Conservation (phyloP, 2,888 invertebrate genomes). For the Catocala sponsa region DNA sequence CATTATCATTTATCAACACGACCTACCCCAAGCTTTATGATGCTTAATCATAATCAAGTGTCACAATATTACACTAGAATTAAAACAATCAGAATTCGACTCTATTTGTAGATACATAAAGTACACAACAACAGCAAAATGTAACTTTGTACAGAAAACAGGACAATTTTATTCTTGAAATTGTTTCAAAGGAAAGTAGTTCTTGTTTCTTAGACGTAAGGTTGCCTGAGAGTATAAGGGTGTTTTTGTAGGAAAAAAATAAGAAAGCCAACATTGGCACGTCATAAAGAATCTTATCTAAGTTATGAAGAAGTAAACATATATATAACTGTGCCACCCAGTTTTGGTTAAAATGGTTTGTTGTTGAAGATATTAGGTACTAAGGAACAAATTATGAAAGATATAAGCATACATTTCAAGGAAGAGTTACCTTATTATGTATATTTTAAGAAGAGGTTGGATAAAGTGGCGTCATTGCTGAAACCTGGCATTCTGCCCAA, state of each 20-base stretch:
- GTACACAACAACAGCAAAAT: not conserved
- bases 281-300: constrained; percentile 35
- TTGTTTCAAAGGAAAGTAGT: constrained; percentile 2
- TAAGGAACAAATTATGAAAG: not conserved
- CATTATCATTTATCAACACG: constrained; percentile 48
- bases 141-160: constrained; percentile 5
- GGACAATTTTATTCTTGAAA: not conserved
- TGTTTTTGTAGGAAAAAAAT: constrained; percentile 13
- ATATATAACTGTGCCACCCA: constrained; percentile 21
- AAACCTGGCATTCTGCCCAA: too few species aligned
- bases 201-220: not conserved
- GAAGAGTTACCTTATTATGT: too few species aligned
- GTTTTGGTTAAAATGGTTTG: constrained; percentile 2
- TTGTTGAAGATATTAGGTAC: not conserved
- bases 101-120: not conserved
- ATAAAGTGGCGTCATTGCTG: too few species aligned
- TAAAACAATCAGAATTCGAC: constrained; percentile 4
- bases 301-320: constrained; percentile 23
- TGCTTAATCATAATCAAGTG: constrained; percentile 47
- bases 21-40: constrained; percentile 48
- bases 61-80: not conserved
- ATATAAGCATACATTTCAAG: too few species aligned
- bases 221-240: not conserved
- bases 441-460: too few species aligned
- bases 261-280: constrained; percentile 35